Conservation (phyloP, 1,140 invertebrate genomes). For the Teleopsis dalmanni region DNA sequence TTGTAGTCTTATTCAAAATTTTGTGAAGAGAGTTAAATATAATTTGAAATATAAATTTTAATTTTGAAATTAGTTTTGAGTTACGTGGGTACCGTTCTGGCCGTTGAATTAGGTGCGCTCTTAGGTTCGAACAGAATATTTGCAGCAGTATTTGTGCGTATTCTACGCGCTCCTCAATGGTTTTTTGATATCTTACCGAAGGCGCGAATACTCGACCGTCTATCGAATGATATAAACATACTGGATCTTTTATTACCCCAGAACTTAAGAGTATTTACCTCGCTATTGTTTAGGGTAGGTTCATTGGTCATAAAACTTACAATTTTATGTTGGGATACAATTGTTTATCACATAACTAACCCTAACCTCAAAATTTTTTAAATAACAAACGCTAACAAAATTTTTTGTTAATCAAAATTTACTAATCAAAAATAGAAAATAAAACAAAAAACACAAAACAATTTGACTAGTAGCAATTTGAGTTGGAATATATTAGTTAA, state of each 20-base stretch:
- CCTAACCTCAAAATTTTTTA: no score
- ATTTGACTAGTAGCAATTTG: no score
- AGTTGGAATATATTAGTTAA: no score
- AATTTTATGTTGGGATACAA: no score
- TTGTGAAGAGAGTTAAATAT: no score
- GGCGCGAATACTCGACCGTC: conserved; percentile 65
- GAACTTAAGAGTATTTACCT: conserved; percentile 41
- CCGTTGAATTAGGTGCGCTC: conserved; percentile 20
- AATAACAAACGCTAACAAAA: no score
- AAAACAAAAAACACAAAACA: conserved; percentile 2
- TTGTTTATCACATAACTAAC: no score
- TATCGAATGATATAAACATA: conserved; percentile 64
- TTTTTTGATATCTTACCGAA: conserved; percentile 72
- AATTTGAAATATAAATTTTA: no score
- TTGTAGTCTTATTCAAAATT: neutral
- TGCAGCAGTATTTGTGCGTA: conserved; percentile 50
- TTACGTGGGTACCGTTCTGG: conserved; percentile 18
- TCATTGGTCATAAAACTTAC: conserved; percentile 7
- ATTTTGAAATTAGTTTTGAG: no score
- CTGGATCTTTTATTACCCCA: conserved; percentile 51
- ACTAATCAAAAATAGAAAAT: no score
- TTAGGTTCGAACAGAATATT: conserved; percentile 22
- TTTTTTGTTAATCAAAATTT: neutral
- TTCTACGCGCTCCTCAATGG: conserved; percentile 58
- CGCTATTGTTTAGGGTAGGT: conserved; percentile 41